A percentile compares a stretch with the other conserved stretches of the same genome.
phyloP scores from a whole-genome alignment of 2,888 invertebrate genomes.

The Nymphalis urticae region DNA sequence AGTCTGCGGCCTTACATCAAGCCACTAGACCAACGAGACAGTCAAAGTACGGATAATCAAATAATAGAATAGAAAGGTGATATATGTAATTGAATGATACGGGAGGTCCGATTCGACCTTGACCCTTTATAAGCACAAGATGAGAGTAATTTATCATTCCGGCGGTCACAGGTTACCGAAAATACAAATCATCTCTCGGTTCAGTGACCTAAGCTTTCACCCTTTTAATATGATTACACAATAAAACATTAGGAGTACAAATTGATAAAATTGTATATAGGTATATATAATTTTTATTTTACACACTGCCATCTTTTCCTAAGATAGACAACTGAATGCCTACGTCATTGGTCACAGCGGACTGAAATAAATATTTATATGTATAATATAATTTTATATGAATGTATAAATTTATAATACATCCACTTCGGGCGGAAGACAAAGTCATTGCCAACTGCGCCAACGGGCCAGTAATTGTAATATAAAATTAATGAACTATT shows the following conservation, averaged over 20 bases:
- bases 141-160: constrained; percentile 30
- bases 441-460: too few species aligned
- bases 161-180: constrained; percentile 31
- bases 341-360: too few species aligned
- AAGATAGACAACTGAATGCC: too few species aligned
- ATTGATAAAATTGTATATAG: neutral
- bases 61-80: neutral
- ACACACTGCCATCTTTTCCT: neutral
- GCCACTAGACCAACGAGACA: too few species aligned
- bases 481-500: too few species aligned
- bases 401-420: too few species aligned
- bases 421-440: too few species aligned
- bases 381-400: too few species aligned
- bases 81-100: constrained; percentile 11
- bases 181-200: constrained; percentile 29
- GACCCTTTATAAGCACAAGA: constrained; percentile 23
- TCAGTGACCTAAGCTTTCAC: constrained; percentile 15
- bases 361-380: too few species aligned
- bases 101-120: constrained; percentile 31
- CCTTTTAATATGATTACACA: neutral
- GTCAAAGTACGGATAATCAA: neutral
- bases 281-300: neutral
- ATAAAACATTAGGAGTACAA: neutral
- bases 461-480: too few species aligned
- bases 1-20: too few species aligned